These are phyloP conservation scores for Nebria ingens DNA, from an alignment of 1,140 invertebrate genomes.

Conservation along the genomic window DNA sequence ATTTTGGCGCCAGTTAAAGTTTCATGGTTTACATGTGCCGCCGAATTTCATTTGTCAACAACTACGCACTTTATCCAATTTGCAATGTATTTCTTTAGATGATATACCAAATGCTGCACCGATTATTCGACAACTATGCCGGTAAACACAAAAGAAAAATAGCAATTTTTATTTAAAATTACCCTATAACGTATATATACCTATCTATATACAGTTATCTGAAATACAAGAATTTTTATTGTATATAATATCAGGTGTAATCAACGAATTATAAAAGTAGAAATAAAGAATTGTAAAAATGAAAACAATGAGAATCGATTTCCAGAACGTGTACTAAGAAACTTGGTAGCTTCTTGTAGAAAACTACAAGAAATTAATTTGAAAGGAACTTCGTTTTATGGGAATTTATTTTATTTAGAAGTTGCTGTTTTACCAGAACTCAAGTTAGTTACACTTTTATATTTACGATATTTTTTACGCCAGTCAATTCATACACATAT, in stretches of 20 bases:
- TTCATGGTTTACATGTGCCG: conserved; percentile 11
- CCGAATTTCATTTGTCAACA: conserved; percentile 13
- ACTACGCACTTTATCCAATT: conserved; percentile 9
- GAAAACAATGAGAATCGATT: neutral
- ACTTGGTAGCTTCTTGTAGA: conserved; percentile 13
- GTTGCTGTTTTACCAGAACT: conserved; percentile 8
- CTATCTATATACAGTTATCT: too few species aligned
- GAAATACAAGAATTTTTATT: too few species aligned
- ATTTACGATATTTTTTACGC: neutral
- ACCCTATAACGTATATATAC: too few species aligned
- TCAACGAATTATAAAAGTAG: conserved; percentile 14
- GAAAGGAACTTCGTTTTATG: conserved; percentile 13
- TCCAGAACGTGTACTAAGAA: conserved; percentile 12
- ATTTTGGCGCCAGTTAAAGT: conserved; percentile 15
- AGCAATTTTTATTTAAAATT: too few species aligned
- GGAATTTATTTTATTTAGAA: conserved; percentile 11
- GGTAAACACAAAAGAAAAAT: too few species aligned
- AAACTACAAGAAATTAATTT: conserved; percentile 14
- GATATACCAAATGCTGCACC: neutral
- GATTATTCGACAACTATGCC: neutral
- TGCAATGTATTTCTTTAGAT: neutral
- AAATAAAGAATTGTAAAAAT: conserved; percentile 12
- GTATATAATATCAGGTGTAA: conserved; percentile 8
- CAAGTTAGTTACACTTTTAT: conserved; percentile 12
- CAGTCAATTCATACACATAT: neutral